Evolutionary conservation across 2,113 vertebrate genomes (phyloP).

Genomic region (Crotophaga sulcirostris): DNA sequence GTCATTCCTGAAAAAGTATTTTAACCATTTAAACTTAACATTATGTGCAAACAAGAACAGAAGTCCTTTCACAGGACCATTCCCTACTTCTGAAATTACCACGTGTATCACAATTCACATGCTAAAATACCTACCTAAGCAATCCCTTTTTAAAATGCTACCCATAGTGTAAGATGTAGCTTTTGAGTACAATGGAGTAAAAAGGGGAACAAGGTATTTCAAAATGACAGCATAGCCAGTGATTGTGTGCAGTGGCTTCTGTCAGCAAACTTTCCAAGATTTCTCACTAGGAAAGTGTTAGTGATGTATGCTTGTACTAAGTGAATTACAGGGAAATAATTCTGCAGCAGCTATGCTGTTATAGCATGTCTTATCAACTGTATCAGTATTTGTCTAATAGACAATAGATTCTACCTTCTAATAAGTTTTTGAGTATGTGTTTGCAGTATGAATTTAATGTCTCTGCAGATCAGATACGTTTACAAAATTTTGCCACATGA

Average conservation of each 20-base stretch:
- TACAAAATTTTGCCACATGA: neutral
- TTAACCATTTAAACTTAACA: neutral
- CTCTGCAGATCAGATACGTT: neutral
- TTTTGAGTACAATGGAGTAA: neutral
- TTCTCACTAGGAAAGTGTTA: neutral
- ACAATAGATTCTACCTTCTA: neutral
- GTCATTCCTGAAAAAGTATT: neutral
- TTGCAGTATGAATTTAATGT: slow-evolving; percentile 4
- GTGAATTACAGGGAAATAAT: neutral
- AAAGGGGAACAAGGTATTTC: neutral
- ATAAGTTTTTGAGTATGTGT: slow-evolving; percentile 4
- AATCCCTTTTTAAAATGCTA: neutral
- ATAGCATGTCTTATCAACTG: neutral
- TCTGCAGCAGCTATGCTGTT: neutral
- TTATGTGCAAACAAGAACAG: neutral
- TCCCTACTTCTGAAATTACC: neutral
- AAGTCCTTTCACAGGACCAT: neutral
- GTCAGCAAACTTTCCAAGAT: neutral
- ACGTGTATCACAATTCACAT: neutral
- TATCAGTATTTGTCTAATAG: neutral
- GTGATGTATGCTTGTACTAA: neutral
- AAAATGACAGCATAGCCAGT: neutral
- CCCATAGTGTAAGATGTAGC: neutral
- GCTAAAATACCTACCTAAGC: neutral
- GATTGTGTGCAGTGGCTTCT: neutral